These are phyloP conservation scores for Sternotherus odoratus DNA, from an alignment of 2,797 vertebrate species.

Conservation along the genomic window DNA sequence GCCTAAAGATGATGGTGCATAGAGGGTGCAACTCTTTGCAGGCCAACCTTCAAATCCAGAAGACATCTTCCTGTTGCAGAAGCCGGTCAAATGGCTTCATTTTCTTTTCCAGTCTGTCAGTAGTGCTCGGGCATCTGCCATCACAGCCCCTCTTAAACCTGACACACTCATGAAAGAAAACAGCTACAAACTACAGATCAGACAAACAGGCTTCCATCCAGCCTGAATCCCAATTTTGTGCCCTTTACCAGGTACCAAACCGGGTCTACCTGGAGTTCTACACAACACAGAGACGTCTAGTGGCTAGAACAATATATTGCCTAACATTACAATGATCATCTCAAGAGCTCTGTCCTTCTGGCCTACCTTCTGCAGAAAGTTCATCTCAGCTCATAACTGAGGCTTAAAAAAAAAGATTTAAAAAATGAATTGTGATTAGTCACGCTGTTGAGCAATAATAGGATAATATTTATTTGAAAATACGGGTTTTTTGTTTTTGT, in stretches of 20 bases:
- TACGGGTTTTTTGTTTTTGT: too few relatives aligned
- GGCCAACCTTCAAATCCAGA: not conserved
- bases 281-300: not conserved
- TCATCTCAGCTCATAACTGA: constrained; percentile 34
- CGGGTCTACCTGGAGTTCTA: rapidly evolving
- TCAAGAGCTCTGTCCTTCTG: not conserved
- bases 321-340: not conserved
- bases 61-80: not conserved
- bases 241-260: rapidly evolving
- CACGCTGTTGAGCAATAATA: too few relatives aligned
- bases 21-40: not conserved
- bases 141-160: not conserved
- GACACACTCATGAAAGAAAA: not conserved
- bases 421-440: too few relatives aligned
- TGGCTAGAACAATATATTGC: rapidly evolving
- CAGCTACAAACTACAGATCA: not conserved
- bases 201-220: rapidly evolving
- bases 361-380: constrained; percentile 11
- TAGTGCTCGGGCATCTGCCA: not conserved
- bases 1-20: rapidly evolving
- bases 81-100: rapidly evolving
- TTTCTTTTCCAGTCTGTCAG: rapidly evolving
- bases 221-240: too few relatives aligned
- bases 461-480: too few relatives aligned
- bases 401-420: too few relatives aligned